These are phyloP conservation scores for Notarius quadriscutis DNA, from an alignment of 2,113 vertebrate species.

Conservation along the genomic window DNA sequence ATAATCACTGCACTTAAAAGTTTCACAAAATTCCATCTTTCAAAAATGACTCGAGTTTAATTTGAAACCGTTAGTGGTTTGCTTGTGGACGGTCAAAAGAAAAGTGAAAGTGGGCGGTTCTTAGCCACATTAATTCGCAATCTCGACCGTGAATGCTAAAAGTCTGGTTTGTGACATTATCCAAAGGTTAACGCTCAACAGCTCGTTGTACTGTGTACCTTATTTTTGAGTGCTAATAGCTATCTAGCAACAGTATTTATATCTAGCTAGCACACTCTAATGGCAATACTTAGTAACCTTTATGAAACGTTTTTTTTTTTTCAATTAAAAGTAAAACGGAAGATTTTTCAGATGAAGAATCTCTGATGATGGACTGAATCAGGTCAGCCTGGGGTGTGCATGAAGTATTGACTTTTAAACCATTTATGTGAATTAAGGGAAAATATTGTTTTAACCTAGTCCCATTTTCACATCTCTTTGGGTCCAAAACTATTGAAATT, in stretches of 20 bases:
- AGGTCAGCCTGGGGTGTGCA: not conserved
- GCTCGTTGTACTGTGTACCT: not conserved
- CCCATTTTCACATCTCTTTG: too few relatives aligned
- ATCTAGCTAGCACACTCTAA: not conserved
- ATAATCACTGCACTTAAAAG: not conserved
- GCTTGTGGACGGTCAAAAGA: not conserved
- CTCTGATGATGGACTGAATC: not conserved
- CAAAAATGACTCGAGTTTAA: not conserved
- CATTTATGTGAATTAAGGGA: not conserved
- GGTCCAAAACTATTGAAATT: too few relatives aligned
- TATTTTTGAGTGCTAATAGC: not conserved
- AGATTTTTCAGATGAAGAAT: not conserved
- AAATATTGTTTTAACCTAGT: too few relatives aligned
- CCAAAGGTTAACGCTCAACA: not conserved
- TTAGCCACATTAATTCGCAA: not conserved
- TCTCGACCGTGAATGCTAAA: not conserved
- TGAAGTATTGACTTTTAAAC: not conserved
- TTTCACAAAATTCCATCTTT: not conserved
- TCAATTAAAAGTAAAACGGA: not conserved
- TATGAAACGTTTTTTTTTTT: not conserved
- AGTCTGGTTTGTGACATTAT: not conserved
- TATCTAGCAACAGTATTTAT: not conserved
- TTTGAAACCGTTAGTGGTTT: not conserved
- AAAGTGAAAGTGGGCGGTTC: not conserved
- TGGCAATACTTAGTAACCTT: not conserved